phyloP scores from a whole-genome alignment of 2,797 vertebrate species.

The Aldrovandia affinis region DNA sequence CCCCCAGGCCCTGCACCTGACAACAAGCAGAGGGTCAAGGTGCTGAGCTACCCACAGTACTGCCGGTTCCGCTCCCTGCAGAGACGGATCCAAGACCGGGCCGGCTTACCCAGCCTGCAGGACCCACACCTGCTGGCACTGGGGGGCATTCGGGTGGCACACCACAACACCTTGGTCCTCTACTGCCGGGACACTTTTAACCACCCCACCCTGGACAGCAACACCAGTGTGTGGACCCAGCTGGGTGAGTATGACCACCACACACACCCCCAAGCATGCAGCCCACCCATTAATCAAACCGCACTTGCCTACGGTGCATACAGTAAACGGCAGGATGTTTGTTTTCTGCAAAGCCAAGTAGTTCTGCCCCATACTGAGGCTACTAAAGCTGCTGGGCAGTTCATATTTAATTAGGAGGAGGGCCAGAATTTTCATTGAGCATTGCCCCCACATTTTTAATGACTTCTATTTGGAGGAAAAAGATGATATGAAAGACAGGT shows the following conservation, averaged over 20 bases:
- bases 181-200: conserved; percentile 82
- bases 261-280: too few species aligned
- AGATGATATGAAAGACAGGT: too few species aligned
- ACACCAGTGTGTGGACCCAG: conserved; percentile 69
- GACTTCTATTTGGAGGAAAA: too few species aligned
- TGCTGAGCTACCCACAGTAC: conserved; percentile 82
- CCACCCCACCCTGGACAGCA: conserved; percentile 77
- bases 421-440: too few species aligned
- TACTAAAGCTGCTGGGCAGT: too few species aligned
- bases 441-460: too few species aligned
- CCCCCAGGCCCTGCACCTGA: background rate
- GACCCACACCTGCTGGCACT: conserved; percentile 75
- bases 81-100: conserved; percentile 65
- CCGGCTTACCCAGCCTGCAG: conserved; percentile 46
- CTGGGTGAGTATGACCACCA: conserved; percentile 67
- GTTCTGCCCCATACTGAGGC: too few species aligned
- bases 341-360: too few species aligned
- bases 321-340: too few species aligned
- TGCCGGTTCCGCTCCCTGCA: conserved; percentile 79
- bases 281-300: too few species aligned
- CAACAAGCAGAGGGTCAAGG: conserved; percentile 59
- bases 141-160: conserved; percentile 64
- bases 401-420: too few species aligned
- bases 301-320: too few species aligned
- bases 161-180: conserved; percentile 66